These are phyloP conservation scores for Upupa epops DNA, from an alignment of 2,113 vertebrate species.

Conservation along the genomic window DNA sequence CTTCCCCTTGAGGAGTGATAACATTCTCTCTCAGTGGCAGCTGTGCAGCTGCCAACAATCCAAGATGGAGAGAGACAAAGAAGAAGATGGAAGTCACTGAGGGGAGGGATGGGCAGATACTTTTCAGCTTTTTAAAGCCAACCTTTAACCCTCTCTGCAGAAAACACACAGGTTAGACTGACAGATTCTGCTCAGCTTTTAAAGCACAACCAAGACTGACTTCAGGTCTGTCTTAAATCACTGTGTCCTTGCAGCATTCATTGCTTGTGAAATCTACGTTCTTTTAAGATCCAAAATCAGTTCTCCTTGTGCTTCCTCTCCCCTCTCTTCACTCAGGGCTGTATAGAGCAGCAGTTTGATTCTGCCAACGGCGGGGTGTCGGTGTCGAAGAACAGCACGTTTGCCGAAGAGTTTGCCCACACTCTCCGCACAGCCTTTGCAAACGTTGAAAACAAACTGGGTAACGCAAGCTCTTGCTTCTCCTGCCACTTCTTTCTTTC, in stretches of 20 bases:
- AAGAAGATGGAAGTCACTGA: too few species aligned
- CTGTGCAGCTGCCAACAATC: too few species aligned
- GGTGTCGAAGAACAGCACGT: constrained; percentile 92
- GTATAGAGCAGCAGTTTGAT: constrained; percentile 97
- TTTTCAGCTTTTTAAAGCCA: too few species aligned
- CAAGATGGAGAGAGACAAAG: too few species aligned
- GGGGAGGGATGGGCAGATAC: too few species aligned
- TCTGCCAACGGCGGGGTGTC: constrained; percentile 85
- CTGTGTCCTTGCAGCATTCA: background rate
- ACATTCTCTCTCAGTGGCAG: too few species aligned
- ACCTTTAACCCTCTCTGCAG: too few species aligned
- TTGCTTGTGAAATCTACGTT: background rate
- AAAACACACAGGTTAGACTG: too few species aligned
- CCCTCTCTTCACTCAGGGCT: constrained; percentile 77
- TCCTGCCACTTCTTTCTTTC: background rate
- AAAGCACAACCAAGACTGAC: background rate
- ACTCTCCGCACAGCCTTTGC: constrained; percentile 91
- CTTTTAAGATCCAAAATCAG: background rate
- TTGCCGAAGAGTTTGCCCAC: constrained; percentile 94
- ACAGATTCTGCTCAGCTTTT: too few species aligned
- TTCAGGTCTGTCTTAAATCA: background rate
- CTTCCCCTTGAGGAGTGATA: too few species aligned
- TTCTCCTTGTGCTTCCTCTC: background rate
- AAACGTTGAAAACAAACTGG: constrained; percentile 91
- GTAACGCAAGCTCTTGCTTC: constrained; percentile 72